Percentiles rank a stretch among this genome's conserved stretches.
Conservation (phyloP, 2,113 vertebrate species). For the Myotis yumanensis region DNA sequence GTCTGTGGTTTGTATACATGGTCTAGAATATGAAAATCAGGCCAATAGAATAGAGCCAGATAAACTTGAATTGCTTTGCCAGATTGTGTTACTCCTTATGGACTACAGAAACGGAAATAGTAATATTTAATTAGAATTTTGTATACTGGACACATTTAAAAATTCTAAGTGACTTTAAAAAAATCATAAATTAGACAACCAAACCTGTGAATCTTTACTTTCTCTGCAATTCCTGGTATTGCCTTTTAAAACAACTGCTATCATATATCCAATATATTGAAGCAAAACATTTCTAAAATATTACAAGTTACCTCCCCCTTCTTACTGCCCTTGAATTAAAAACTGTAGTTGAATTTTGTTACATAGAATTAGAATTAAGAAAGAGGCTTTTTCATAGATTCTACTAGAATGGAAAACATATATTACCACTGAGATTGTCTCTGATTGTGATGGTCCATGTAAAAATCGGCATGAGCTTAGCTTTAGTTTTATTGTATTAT, state of each 20-base stretch:
- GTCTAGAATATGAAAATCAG: not conserved
- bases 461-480: slow-evolving; percentile 59
- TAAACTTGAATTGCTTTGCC: not conserved
- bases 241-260: slow-evolving; percentile 22
- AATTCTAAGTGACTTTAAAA: not conserved
- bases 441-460: slow-evolving; percentile 24
- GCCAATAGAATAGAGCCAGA: not conserved
- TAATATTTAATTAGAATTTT: slow-evolving; percentile 1
- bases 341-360: slow-evolving; percentile 70
- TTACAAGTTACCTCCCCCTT: not conserved
- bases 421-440: slow-evolving; percentile 58
- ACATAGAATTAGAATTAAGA: slow-evolving; percentile 71
- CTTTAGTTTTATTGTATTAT: slow-evolving; percentile 73
- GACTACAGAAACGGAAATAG: not conserved
- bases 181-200: slow-evolving; percentile 24
- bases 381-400: slow-evolving; percentile 25
- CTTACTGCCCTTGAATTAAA: not conserved
- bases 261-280: not conserved
- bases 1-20: not conserved
- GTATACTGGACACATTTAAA: not conserved
- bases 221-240: not conserved
- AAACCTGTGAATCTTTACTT: not conserved
- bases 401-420: slow-evolving; percentile 61
- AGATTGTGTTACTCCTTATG: not conserved
- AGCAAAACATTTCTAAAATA: not conserved